Evolutionary conservation across 2,797 vertebrate genomes (phyloP).

Genomic region (Monodelphis domestica): DNA sequence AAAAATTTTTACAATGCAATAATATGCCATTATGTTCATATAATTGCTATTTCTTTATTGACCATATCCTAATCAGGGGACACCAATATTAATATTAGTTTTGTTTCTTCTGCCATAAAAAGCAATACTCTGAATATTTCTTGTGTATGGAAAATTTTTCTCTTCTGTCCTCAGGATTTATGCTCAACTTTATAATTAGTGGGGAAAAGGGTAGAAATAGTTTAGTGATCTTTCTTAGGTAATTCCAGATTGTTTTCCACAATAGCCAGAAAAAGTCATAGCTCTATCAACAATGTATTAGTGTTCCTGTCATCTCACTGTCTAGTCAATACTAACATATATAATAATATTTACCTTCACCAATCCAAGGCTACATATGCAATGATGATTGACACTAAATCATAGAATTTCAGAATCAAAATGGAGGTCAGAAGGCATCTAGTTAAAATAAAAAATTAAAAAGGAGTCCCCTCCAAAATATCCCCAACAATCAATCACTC

Average conservation of each 20-base stretch:
- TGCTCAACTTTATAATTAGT: neutral
- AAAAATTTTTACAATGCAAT: neutral
- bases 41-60: too few relatives aligned
- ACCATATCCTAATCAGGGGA: neutral
- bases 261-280: neutral
- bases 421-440: neutral
- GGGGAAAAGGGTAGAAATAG: neutral
- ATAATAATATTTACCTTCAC: too few relatives aligned
- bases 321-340: neutral
- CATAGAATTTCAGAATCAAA: neutral
- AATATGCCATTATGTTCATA: neutral
- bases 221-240: neutral
- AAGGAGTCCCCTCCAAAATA: neutral
- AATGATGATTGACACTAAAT: neutral
- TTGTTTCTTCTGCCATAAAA: too few relatives aligned
- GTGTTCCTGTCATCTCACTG: neutral
- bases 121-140: too few relatives aligned
- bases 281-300: neutral
- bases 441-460: neutral
- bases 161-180: neutral
- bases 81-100: neutral
- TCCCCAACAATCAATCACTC: neutral
- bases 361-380: neutral
- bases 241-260: neutral
- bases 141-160: neutral